Evolutionary conservation across 2,113 vertebrate genomes (phyloP).

Genomic region (Platycercus adscitus): DNA sequence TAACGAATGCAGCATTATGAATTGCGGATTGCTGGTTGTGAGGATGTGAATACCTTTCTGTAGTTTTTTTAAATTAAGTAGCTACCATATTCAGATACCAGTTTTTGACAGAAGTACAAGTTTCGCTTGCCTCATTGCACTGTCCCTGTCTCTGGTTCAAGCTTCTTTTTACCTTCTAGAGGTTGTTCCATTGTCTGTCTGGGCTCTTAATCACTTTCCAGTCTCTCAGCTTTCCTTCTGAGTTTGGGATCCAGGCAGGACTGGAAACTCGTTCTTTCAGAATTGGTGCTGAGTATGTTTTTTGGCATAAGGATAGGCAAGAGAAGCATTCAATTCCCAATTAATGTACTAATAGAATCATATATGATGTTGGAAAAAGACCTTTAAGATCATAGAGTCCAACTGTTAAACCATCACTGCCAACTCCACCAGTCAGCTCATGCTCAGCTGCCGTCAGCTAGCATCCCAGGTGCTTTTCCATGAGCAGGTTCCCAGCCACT

Average conservation of each 20-base stretch:
- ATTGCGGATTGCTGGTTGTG: not conserved
- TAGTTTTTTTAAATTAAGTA: not conserved
- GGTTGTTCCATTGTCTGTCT: not conserved
- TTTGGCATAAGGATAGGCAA: not conserved
- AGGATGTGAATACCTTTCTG: not conserved
- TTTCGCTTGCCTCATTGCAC: not conserved
- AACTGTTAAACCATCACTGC: not conserved
- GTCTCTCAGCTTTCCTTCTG: not conserved
- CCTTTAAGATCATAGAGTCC: not conserved
- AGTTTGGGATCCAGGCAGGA: not conserved
- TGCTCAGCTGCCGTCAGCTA: not conserved
- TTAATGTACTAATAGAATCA: not conserved
- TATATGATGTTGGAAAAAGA: not conserved
- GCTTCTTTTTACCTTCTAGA: not conserved
- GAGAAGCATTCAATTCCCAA: not conserved
- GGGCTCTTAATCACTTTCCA: not conserved
- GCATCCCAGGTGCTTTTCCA: not conserved
- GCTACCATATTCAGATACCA: not conserved
- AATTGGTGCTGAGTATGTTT: not conserved
- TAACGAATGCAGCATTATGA: not conserved
- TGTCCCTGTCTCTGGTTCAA: not conserved
- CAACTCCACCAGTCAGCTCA: not conserved
- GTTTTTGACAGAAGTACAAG: too few relatives aligned
- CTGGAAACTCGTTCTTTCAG: not conserved
- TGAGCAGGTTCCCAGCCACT: not conserved